Conservation (phyloP, 2,797 vertebrate genomes). For the Macropus fuliginosus region DNA sequence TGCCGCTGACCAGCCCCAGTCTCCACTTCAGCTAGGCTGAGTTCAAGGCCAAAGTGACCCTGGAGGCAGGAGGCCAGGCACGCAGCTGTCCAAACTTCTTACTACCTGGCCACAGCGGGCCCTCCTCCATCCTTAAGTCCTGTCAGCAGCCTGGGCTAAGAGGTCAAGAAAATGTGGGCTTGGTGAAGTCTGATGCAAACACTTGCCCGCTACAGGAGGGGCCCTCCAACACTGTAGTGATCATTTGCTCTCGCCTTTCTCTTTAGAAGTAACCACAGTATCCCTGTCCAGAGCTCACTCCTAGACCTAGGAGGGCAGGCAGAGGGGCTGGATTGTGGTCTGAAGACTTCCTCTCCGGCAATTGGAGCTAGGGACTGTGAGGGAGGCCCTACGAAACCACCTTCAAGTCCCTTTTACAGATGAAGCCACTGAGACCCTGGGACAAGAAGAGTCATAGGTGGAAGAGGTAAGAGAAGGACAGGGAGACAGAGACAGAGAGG, state of each 20-base stretch:
- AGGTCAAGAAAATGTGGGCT: background rate
- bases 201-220: background rate
- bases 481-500: background rate
- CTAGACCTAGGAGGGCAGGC: background rate
- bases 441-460: background rate
- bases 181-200: background rate
- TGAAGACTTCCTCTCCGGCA: background rate
- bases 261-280: background rate
- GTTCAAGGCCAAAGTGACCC: background rate
- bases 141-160: background rate
- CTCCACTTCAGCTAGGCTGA: background rate
- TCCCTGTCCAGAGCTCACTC: background rate
- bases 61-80: rapidly evolving
- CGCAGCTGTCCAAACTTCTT: too few relatives aligned
- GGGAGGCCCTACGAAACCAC: too few relatives aligned
- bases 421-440: background rate
- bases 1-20: background rate
- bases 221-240: background rate
- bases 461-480: background rate
- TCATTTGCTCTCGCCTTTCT: background rate
- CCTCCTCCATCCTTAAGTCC: background rate
- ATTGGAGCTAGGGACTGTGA: too few relatives aligned
- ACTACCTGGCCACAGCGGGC: background rate
- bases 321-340: background rate
- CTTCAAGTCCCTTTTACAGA: background rate